These are phyloP conservation scores for Erannis defoliaria DNA, from an alignment of 2,888 invertebrate species.

Conservation along the genomic window DNA sequence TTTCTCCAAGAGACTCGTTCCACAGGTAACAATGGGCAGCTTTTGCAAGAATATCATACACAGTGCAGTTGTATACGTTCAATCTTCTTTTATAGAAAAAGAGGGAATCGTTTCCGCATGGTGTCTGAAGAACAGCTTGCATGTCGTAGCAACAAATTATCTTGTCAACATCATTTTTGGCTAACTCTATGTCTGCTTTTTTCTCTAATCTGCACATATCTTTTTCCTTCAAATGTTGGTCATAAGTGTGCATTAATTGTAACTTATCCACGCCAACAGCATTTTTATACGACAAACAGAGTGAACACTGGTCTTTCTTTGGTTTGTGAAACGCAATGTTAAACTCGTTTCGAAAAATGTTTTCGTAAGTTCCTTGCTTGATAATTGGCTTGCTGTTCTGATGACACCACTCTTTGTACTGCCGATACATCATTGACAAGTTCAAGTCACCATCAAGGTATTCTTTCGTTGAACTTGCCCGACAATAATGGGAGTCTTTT, in stretches of 20 bases:
- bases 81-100: slow-evolving; percentile 36
- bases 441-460: slow-evolving; percentile 27
- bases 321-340: slow-evolving; percentile 32
- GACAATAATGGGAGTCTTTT: slow-evolving; percentile 14
- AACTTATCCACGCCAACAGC: slow-evolving; percentile 32
- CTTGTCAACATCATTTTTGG: slow-evolving; percentile 35
- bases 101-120: slow-evolving; percentile 38
- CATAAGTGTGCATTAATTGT: slow-evolving; percentile 23
- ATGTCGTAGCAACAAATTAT: slow-evolving; percentile 42
- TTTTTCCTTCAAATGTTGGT: slow-evolving; percentile 35
- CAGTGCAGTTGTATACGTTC: slow-evolving; percentile 39
- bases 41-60: slow-evolving; percentile 29
- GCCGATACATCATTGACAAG: slow-evolving; percentile 22
- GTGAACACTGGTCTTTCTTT: slow-evolving; percentile 26
- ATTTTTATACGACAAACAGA: slow-evolving; percentile 31
- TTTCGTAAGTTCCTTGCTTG: slow-evolving; percentile 28
- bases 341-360: slow-evolving; percentile 33
- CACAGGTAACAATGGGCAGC: slow-evolving; percentile 37
- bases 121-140: slow-evolving; percentile 38
- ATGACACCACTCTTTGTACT: slow-evolving; percentile 12
- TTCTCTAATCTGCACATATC: slow-evolving; percentile 34
- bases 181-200: slow-evolving; percentile 30
- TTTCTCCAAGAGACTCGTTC: slow-evolving; percentile 41
- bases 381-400: slow-evolving; percentile 24
- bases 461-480: slow-evolving; percentile 17